Percentiles rank a stretch among this genome's conserved stretches.
Evolutionary conservation across 1,140 invertebrate species (phyloP).

Genomic region (Drosophila funebris): DNA sequence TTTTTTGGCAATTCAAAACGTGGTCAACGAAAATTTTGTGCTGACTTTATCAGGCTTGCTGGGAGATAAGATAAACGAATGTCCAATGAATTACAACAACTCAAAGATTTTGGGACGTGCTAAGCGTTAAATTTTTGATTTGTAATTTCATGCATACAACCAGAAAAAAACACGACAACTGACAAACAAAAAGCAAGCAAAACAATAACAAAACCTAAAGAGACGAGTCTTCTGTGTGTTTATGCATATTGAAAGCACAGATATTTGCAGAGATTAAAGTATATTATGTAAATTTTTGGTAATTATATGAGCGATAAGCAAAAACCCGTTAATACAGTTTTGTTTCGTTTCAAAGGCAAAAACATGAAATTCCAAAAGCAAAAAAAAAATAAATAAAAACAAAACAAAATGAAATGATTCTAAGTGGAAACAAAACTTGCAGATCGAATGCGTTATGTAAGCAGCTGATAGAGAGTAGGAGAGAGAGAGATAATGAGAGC

Average conservation of each 20-base stretch:
- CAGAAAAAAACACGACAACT: conserved; percentile 64
- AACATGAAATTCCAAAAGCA: conserved; percentile 39
- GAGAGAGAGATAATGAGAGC: conserved; percentile 6
- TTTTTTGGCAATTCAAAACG: conserved; percentile 40
- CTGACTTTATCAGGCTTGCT: conserved; percentile 39
- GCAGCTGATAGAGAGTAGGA: background rate
- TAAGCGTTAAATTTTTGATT: conserved; percentile 16
- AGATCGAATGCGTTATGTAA: conserved; percentile 32
- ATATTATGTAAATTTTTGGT: conserved; percentile 50
- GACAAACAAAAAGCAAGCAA: conserved; percentile 28
- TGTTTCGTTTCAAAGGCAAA: conserved; percentile 31
- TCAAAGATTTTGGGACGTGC: conserved; percentile 22
- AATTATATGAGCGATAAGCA: conserved; percentile 60
- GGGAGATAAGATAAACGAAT: conserved; percentile 35
- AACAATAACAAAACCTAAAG: background rate
- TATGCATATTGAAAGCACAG: conserved; percentile 33
- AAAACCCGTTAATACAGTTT: conserved; percentile 60
- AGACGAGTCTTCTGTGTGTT: background rate
- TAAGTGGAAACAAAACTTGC: conserved; percentile 26
- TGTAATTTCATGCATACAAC: conserved; percentile 51
- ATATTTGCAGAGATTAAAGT: conserved; percentile 27
- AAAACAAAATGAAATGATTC: background rate
- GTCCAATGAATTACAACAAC: conserved; percentile 42
- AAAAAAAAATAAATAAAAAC: conserved; percentile 2
- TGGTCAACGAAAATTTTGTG: conserved; percentile 43